Evolutionary conservation across 2,797 vertebrate genomes (phyloP), one percentile per base, ranked within the genome.

Genomic region (Sebastes steindachneri): DNA sequence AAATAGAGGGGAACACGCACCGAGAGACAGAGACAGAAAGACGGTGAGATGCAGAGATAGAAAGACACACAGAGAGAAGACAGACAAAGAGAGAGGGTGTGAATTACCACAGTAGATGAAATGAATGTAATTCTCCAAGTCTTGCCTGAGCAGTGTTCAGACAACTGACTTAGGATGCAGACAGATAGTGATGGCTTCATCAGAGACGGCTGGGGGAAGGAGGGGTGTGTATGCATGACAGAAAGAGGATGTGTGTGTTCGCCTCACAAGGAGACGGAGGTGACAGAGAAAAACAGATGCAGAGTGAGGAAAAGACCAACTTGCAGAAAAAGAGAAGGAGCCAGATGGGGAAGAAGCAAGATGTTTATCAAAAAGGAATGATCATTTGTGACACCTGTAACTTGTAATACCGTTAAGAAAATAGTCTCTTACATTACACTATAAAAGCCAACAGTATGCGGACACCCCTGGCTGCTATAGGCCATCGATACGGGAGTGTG

Each of bases 61-160:
- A 82, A 48, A 77, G 84, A 79, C 82, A 86, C 80, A 70, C 64
- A 59, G 55, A 60, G 17, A n/a, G 58, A 53, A 83, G 51, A 71
- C 60, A 59, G 73, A 87, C 77, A 77, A 70, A 76, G 85, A 86
- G 80, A 64, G 71, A 90, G 80, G 45, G 64, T 83, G 81, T 88
- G 87, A 89, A 90, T 89, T 90, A 88, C 80, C 62, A 86, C 81
- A 88, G 79, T 41, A 77, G 85, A 93, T 92, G 74, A 90, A 86
- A 93, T 92, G 76, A 88, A 85, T 84, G 80, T 83, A 80, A 91
- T 90, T 89, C 76, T 82, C 64, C 58, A 76, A 88, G 85, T 90
- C 84, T 86, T 80, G 71, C 73, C 75, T 88, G 86, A 90, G 80
- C 69, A 66, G 79, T 37, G 68, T 73, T 91, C 79, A 85, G 88